Conservation (phyloP, 1,140 invertebrate species). For the Drosophila micromelanica region DNA sequence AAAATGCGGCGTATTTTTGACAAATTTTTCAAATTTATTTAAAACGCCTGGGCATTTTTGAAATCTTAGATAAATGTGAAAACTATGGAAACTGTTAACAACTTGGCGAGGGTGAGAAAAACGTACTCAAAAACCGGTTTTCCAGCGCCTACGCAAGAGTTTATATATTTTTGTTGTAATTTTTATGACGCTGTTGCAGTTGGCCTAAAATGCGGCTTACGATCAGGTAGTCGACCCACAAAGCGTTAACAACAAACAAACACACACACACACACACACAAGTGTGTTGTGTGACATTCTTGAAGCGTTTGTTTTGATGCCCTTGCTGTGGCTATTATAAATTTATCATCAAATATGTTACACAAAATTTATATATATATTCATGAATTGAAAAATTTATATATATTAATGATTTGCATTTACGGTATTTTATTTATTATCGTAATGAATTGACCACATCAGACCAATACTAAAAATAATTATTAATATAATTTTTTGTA, state of each 20-base stretch:
- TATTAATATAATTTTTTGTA: too few species aligned
- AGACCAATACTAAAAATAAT: too few species aligned
- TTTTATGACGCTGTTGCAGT: conserved; percentile 22
- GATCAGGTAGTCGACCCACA: conserved; percentile 19
- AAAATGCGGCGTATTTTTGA: conserved; percentile 48
- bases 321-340: background rate
- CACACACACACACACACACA: background rate
- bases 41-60: conserved; percentile 20
- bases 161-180: background rate
- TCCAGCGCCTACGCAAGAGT: background rate
- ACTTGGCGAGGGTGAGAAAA: conserved; percentile 10
- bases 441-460: too few species aligned
- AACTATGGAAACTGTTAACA: conserved; percentile 27
- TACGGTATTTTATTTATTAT: too few species aligned
- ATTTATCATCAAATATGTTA: too few species aligned
- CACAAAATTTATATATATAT: too few species aligned
- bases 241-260: conserved; percentile 11
- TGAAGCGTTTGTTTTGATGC: conserved; percentile 1
- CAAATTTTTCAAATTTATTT: conserved; percentile 70
- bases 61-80: conserved; percentile 5
- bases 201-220: conserved; percentile 19
- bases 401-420: too few species aligned
- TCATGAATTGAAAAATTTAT: too few species aligned
- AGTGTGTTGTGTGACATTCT: conserved; percentile 27
- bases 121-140: background rate